Percentiles rank a stretch among this genome's conserved stretches.
Evolutionary conservation across 2,888 invertebrate genomes (phyloP).

Genomic region (Rhagonycha lutea): DNA sequence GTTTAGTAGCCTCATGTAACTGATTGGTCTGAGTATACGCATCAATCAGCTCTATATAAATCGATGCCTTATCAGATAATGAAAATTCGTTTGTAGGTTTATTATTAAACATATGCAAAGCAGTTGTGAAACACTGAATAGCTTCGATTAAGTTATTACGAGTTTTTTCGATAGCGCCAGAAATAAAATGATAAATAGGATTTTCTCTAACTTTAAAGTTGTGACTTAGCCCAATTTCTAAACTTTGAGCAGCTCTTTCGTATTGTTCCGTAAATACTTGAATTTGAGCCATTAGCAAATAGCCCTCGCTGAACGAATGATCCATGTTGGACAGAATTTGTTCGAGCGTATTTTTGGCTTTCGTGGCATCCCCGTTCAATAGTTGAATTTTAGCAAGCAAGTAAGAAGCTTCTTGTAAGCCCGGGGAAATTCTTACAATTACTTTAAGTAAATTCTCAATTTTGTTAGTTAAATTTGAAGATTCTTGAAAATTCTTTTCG

Average conservation of each 20-base stretch:
- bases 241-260: slow-evolving; percentile 78
- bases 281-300: slow-evolving; percentile 85
- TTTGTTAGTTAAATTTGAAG: slow-evolving; percentile 59
- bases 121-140: slow-evolving; percentile 74
- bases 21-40: slow-evolving; percentile 71
- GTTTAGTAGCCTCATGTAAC: slow-evolving; percentile 77
- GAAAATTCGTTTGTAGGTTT: slow-evolving; percentile 55
- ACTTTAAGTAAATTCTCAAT: slow-evolving; percentile 71
- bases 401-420: slow-evolving; percentile 69
- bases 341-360: slow-evolving; percentile 72
- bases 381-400: slow-evolving; percentile 81
- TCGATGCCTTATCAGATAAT: slow-evolving; percentile 78
- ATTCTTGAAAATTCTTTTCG: slow-evolving; percentile 11
- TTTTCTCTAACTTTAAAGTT: slow-evolving; percentile 92
- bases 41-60: slow-evolving; percentile 86
- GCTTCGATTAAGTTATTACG: slow-evolving; percentile 72
- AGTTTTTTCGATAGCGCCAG: slow-evolving; percentile 81
- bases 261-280: slow-evolving; percentile 72
- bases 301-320: slow-evolving; percentile 80
- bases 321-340: slow-evolving; percentile 75
- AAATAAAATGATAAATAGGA: slow-evolving; percentile 86
- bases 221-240: slow-evolving; percentile 89
- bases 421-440: slow-evolving; percentile 81
- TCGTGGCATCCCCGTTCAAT: slow-evolving; percentile 74
- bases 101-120: slow-evolving; percentile 69